Conservation (phyloP, 2,797 vertebrate species). For the Hydrolagus colliei region DNA sequence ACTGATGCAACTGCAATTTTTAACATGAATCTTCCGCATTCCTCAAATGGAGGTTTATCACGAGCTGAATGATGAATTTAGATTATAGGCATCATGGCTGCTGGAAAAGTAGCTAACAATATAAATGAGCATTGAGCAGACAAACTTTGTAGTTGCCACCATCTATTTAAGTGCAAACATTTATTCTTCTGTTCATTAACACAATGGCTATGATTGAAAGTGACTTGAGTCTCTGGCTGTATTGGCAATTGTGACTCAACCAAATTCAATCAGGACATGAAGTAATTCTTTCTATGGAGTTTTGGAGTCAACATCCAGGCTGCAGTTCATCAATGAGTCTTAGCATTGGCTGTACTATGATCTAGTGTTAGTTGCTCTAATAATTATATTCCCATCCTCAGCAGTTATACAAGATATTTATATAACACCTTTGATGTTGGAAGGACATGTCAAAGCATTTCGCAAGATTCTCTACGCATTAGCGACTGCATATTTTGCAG, state of each 20-base stretch:
- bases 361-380: too few species aligned
- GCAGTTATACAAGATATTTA: background rate
- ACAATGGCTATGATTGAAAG: background rate
- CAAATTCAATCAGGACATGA: background rate
- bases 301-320: background rate
- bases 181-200: background rate
- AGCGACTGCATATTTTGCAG: too few species aligned
- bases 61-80: too few species aligned
- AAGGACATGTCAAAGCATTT: too few species aligned
- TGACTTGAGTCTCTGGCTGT: background rate
- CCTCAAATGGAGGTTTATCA: too few species aligned
- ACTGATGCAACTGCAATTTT: too few species aligned
- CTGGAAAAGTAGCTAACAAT: background rate
- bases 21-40: too few species aligned
- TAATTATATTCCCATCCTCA: background rate
- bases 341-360: background rate
- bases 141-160: background rate
- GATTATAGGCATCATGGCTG: too few species aligned
- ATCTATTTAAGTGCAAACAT: background rate
- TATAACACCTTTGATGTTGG: too few species aligned
- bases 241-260: background rate
- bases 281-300: background rate
- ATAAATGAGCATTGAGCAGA: background rate
- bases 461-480: too few species aligned
- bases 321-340: background rate